Evolutionary conservation across 2,797 vertebrate species (phyloP), one percentile per base, ranked within the genome.

Genomic region (Eulemur coronatus): DNA sequence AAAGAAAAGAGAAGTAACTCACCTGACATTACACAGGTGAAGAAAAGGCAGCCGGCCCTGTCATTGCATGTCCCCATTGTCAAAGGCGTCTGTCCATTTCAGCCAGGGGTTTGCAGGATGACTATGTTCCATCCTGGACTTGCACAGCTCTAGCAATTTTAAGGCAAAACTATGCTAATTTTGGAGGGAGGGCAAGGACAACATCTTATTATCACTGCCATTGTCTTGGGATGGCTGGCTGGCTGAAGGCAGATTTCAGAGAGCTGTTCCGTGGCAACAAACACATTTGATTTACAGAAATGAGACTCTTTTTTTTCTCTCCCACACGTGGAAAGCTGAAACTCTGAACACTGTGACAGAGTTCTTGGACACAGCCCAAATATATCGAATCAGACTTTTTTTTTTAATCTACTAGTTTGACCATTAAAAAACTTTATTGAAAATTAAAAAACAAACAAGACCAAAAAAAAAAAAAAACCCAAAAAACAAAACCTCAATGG

Each of bases 361-460:
- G 90, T 97, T 97, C 97, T 98, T 98, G 98, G 98, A 98, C 98
- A 96, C 43, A 94, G 69, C 92, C 97, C 97, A 98, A 97, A 95
- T 93, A 26, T 93, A 97, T 97, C 55, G 55, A 97, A 97, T 97
- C 18, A 78, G 75, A 78, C 30, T 67, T 94, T 96, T 55, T 76
- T 92, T 75, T 92, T 2, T 41, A 55, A 95, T 92, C 65, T 18
- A 43, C 67, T 30, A 61, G 85, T 95, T 82, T 95, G 94, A 94
- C 57, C 84, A 84, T 84, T n/a, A 63, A 73, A 89, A 97, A 95
- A 89, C 96, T 97, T 98, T 97, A 94, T 75, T 96, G 93, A 84
- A 73, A 92, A 96, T 59, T 10, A 43, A 26, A 7, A 57, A 86
- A 88, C n/a, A 79, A 55, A 38, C 18, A 10, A 3, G 18, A 43